A percentile compares a stretch with the other conserved stretches of the same genome.
phyloP scores from a whole-genome alignment of 2,797 vertebrate species.

The Hemibagrus guttatus region DNA sequence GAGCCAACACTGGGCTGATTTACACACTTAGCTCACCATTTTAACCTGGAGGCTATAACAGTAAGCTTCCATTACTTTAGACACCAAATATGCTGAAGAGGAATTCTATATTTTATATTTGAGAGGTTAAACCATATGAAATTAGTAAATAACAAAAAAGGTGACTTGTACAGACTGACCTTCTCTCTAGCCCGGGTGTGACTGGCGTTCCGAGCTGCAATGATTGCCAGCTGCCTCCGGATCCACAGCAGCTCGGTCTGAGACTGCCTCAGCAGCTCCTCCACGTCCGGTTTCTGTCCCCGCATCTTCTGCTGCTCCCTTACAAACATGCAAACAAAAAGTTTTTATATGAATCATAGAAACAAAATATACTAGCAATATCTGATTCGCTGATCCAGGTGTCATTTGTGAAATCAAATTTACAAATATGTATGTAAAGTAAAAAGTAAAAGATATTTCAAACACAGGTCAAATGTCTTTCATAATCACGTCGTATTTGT shows the following conservation, averaged over 20 bases:
- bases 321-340: constrained; percentile 25
- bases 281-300: constrained; percentile 66
- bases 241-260: constrained; percentile 81
- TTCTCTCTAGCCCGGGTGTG: constrained; percentile 63
- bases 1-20: not conserved
- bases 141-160: not conserved
- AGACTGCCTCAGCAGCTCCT: constrained; percentile 74
- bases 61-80: not conserved
- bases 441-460: not conserved
- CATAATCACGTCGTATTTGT: not conserved
- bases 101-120: not conserved
- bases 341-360: not conserved
- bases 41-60: not conserved
- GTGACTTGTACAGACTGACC: constrained; percentile 56
- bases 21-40: not conserved
- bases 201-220: constrained; percentile 65
- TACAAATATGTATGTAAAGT: not conserved
- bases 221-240: constrained; percentile 77
- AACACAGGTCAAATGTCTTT: not conserved
- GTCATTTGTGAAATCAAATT: not conserved
- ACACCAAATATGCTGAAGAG: not conserved
- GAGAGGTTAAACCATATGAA: not conserved
- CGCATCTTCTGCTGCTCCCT: constrained; percentile 70
- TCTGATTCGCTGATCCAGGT: not conserved
- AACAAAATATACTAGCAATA: not conserved